A percentile compares a stretch with the other conserved stretches of the same genome.
Evolutionary conservation across 2,797 vertebrate species (phyloP).

Genomic region (Prionace glauca): DNA sequence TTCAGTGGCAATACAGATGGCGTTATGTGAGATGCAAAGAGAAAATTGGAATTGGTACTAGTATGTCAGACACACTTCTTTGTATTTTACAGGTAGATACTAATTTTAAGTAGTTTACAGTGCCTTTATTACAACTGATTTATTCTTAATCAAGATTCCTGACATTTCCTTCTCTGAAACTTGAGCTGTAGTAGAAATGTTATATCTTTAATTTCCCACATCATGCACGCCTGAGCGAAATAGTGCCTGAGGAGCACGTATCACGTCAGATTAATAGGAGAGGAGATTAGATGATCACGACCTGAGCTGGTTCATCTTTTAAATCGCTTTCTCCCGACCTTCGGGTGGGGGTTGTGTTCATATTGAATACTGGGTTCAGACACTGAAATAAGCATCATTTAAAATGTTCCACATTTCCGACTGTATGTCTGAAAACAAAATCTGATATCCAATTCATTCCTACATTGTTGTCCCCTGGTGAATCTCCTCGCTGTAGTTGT

Average conservation of each 20-base stretch:
- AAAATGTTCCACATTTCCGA: background rate
- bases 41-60: conserved; percentile 5
- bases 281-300: conserved; percentile 66
- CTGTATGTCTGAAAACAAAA: background rate
- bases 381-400: background rate
- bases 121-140: conserved; percentile 45
- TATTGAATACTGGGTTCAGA: conserved; percentile 12
- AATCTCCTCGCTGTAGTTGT: background rate
- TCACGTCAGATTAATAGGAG: conserved; percentile 64
- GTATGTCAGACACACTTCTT: background rate
- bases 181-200: conserved; percentile 52
- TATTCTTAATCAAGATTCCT: conserved; percentile 53
- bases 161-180: conserved; percentile 55
- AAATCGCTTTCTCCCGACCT: conserved; percentile 59
- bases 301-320: conserved; percentile 69
- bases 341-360: background rate
- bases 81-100: conserved; percentile 42
- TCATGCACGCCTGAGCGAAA: conserved; percentile 57
- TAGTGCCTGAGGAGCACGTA: conserved; percentile 57
- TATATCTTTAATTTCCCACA: conserved; percentile 63
- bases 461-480: background rate
- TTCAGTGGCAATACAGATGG: background rate
- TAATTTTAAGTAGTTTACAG: conserved; percentile 45
- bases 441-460: background rate
- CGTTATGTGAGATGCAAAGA: background rate